Evolutionary conservation across 2,113 vertebrate genomes (phyloP).

Genomic region (Hystrix cristata): DNA sequence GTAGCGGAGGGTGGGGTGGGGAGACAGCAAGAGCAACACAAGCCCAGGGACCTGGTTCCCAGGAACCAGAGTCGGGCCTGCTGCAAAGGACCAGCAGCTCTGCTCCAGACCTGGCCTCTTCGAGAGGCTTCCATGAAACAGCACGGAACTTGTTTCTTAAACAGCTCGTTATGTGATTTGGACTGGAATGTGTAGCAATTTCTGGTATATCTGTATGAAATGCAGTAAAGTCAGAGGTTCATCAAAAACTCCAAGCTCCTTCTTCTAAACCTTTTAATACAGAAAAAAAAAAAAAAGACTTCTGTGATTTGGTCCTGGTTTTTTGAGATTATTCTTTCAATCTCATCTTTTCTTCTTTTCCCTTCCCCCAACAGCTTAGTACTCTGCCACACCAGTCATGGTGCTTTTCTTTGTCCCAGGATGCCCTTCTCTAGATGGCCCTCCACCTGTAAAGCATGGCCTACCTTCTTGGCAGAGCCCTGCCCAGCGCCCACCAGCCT

Average conservation of each 20-base stretch:
- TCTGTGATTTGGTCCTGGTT: not conserved
- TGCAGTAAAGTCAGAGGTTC: not conserved
- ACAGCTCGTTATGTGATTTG: conserved; percentile 16
- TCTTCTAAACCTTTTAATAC: not conserved
- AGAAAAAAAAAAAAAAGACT: not conserved
- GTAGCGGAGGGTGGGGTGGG: not conserved
- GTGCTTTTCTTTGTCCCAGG: not conserved
- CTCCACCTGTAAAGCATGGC: not conserved
- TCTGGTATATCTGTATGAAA: conserved; percentile 11
- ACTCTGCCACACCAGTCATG: not conserved
- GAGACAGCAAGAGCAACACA: rapidly evolving
- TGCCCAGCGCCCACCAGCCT: not conserved
- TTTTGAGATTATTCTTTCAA: not conserved
- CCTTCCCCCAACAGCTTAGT: not conserved
- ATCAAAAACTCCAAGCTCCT: not conserved
- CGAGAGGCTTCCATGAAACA: conserved; percentile 47
- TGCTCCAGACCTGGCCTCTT: not conserved
- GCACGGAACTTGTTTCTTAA: not conserved
- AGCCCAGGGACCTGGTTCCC: not conserved
- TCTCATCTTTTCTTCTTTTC: not conserved
- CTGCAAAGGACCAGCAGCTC: not conserved
- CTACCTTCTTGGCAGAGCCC: not conserved
- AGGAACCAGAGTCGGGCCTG: not conserved
- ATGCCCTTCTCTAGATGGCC: not conserved
- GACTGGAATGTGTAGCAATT: conserved; percentile 18